Evolutionary conservation across 64 coral and sea anemone species (phyloP), one percentile per base, ranked within the genome.

Genomic region (Orbicella faveolata): DNA sequence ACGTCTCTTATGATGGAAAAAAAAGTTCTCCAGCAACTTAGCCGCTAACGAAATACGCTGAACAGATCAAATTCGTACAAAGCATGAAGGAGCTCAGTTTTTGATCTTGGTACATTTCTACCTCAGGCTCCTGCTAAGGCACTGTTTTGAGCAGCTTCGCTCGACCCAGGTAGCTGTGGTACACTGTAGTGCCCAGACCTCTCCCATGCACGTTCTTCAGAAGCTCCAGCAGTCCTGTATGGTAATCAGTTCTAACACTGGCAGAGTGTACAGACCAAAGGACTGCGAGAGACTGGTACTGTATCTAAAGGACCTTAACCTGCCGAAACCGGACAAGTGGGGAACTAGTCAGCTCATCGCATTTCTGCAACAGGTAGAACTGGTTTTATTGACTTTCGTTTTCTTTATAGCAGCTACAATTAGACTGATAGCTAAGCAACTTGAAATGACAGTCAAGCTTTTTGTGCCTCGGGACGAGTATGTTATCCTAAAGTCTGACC

Each of bases 281-380:
- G 97, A 99, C 75, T 99, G 97, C 77, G 97, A 99, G 78, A 92
- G 94, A 55, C 79, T 99, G 20, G 94, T 99, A 57, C 65, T 99
- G 55, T 99, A 99, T 75, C 68, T 99, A 11, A 99, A 99, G 44
- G 97, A 99, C 80, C 94, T 99, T 2, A 99, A 99, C 83, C 94
- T 99, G 16, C 97, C 97, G n/a, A 99, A 96, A 68, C 97, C 97
- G 26, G 97, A 99, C 76, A 99, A 99, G 59, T 99, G 97, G 97
- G 97, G 97, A 41, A 99, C 97, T 16, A 99, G 97, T 74, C 97
- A 99, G 65, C 79, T 99, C 6, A 99, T 99, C 26, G 97, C 97
- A 34, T 99, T 99, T 78, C 78, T 96, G 15, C 97, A 99, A 65
- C 97, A 99, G 94, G 97, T 99, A 94, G 33, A 72, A 85, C 14